A percentile compares a stretch with the other conserved stretches of the same genome.
These are phyloP conservation scores for Pelusios castaneus DNA, from an alignment of 2,113 vertebrate genomes.

Conservation along the genomic window DNA sequence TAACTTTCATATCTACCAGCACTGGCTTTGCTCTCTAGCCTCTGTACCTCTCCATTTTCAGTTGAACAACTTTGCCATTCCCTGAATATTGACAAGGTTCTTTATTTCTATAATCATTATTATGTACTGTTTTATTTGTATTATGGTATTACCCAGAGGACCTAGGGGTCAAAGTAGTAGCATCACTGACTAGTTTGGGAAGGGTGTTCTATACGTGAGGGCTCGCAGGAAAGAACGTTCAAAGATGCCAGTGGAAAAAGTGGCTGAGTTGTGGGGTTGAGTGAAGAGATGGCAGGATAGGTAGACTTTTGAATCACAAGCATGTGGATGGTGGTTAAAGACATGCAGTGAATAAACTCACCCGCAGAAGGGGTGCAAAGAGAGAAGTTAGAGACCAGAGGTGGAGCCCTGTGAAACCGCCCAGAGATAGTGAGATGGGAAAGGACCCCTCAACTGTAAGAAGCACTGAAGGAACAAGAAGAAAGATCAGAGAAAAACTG, in stretches of 20 bases:
- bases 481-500: neutral
- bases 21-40: neutral
- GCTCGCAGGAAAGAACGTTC: neutral
- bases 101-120: neutral
- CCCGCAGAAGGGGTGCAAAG: neutral
- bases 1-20: neutral
- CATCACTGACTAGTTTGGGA: neutral
- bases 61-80: neutral
- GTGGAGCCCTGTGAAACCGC: neutral
- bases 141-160: neutral
- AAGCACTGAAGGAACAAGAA: neutral
- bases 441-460: neutral
- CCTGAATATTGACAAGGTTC: neutral
- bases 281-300: neutral
- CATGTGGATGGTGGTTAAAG: slow-evolving; percentile 13
- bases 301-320: neutral
- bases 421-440: neutral
- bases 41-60: neutral
- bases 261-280: accelerated
- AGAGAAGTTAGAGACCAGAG: neutral
- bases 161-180: neutral
- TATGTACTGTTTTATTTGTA: neutral
- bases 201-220: neutral
- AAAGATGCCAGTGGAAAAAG: neutral
- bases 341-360: neutral